These are phyloP conservation scores for Camelus bactrianus DNA, from an alignment of 2,113 vertebrate genomes.

Conservation along the genomic window DNA sequence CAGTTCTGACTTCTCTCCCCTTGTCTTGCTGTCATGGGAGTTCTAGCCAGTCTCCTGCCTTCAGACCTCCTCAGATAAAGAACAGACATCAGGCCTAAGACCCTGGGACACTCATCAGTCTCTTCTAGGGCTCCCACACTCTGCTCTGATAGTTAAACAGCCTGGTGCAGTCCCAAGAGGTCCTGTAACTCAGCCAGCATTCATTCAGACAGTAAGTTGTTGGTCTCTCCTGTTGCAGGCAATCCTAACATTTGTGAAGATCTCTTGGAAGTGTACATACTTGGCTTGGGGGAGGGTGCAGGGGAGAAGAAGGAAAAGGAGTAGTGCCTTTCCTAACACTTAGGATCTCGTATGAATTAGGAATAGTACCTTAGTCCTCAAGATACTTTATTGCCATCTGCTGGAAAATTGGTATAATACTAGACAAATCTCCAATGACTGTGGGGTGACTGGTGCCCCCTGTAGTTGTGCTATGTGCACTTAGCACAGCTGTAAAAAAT, in stretches of 20 bases:
- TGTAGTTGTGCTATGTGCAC: slow-evolving; percentile 39
- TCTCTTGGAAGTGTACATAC: background rate
- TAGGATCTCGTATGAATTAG: background rate
- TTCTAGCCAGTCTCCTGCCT: background rate
- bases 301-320: background rate
- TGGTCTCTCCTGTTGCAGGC: background rate
- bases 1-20: background rate
- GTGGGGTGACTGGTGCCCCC: background rate
- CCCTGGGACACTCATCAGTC: background rate
- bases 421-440: background rate
- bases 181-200: background rate
- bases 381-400: slow-evolving; percentile 68
- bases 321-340: background rate
- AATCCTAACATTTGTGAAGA: background rate
- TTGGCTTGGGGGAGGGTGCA: background rate
- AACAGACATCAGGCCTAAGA: background rate
- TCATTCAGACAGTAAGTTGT: background rate
- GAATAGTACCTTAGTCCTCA: background rate
- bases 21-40: background rate
- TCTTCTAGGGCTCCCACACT: background rate
- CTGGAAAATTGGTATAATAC: slow-evolving; percentile 36
- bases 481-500: background rate
- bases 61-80: background rate
- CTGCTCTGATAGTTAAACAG: background rate
- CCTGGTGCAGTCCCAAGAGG: background rate